Evolutionary conservation across 2,888 invertebrate species (phyloP).

Genomic region (Cryptophagus acutangulus): DNA sequence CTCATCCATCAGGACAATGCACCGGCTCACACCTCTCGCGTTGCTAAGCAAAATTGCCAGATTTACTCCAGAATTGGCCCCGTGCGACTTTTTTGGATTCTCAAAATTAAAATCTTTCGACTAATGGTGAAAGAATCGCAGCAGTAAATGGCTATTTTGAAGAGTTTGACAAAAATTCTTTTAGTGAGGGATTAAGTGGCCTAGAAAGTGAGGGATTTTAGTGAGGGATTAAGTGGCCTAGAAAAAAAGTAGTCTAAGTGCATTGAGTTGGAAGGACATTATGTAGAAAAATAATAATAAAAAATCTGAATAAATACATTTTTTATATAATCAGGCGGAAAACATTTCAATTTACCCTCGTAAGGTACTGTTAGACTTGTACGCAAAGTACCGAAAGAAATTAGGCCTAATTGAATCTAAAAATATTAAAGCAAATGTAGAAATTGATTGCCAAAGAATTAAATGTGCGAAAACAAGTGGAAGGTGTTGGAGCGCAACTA

Average conservation of each 20-base stretch:
- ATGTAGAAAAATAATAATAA: slow-evolving; percentile 7
- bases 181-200: not conserved
- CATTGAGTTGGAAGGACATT: slow-evolving; percentile 3
- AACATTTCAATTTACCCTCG: too few species aligned
- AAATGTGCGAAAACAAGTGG: too few species aligned
- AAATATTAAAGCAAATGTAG: too few species aligned
- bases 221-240: not conserved
- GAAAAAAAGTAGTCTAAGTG: slow-evolving; percentile 2
- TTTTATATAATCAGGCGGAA: too few species aligned
- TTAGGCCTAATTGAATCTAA: too few species aligned
- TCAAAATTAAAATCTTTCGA: slow-evolving; percentile 1
- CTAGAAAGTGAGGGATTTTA: not conserved
- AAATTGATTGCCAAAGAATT: too few species aligned
- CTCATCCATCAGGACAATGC: slow-evolving; percentile 7
- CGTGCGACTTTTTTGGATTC: slow-evolving; percentile 1
- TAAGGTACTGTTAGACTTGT: too few species aligned
- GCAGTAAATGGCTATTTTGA: too few species aligned
- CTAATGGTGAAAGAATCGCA: not conserved
- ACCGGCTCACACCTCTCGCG: slow-evolving; percentile 5
- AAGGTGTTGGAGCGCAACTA: too few species aligned
- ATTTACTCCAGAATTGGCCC: slow-evolving; percentile 5
- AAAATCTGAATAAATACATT: too few species aligned
- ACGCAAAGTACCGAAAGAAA: too few species aligned
- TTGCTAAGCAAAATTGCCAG: not conserved
- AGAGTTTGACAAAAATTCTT: too few species aligned